Evolutionary conservation across 2,888 invertebrate genomes (phyloP).

Genomic region (Cantharis lateralis): DNA sequence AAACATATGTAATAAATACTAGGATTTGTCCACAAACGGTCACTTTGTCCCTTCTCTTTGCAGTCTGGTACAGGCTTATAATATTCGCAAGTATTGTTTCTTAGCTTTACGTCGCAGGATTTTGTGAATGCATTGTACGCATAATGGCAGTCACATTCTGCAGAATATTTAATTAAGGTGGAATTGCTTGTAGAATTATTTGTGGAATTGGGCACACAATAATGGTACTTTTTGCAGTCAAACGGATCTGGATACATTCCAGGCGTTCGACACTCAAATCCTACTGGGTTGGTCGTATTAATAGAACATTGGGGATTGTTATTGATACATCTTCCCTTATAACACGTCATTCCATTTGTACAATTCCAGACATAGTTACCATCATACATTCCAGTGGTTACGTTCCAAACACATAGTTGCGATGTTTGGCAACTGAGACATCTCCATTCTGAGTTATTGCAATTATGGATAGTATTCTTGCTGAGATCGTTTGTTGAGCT

Average conservation of each 20-base stretch:
- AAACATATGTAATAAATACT: slow-evolving; percentile 10
- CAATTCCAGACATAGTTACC: neutral
- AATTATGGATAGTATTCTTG: neutral
- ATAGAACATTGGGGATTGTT: neutral
- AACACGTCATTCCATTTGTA: neutral
- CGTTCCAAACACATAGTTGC: neutral
- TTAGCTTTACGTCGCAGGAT: neutral
- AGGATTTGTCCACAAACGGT: neutral
- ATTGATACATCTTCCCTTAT: neutral
- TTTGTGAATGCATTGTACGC: slow-evolving; percentile 2
- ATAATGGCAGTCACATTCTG: neutral
- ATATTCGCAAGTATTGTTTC: neutral
- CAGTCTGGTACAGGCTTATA: neutral
- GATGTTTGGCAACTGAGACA: neutral
- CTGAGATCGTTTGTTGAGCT: neutral
- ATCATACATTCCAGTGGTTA: neutral
- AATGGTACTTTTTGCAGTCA: slow-evolving; percentile 11
- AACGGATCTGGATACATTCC: slow-evolving; percentile 16
- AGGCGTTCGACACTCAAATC: slow-evolving; percentile 1
- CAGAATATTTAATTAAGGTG: neutral
- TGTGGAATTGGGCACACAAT: neutral
- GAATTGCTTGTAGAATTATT: neutral
- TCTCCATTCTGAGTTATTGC: no score
- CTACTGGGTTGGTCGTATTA: neutral
- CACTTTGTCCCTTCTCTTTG: neutral